Conservation (phyloP, 2,888 invertebrate genomes). For the Amphipoea lucens region DNA sequence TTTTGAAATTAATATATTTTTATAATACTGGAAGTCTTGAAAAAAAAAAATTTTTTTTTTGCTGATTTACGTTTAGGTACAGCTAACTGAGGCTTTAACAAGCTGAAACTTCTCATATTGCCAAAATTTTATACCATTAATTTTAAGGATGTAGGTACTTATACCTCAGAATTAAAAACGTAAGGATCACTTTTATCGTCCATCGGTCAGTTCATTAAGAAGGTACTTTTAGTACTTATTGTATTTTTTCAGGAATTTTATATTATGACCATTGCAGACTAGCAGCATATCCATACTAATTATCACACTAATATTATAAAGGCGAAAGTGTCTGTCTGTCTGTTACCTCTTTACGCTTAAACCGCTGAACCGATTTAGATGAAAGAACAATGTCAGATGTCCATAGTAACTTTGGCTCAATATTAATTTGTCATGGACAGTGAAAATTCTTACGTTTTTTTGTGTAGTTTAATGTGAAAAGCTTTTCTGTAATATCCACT, state of each 20-base stretch:
- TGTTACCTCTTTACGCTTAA: too few species aligned
- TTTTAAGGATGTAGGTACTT: background rate
- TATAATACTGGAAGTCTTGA: slow-evolving; percentile 25
- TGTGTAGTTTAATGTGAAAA: too few species aligned
- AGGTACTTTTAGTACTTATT: background rate
- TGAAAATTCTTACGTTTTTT: too few species aligned
- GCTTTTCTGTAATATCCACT: too few species aligned
- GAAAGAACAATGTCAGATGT: too few species aligned
- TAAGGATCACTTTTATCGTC: background rate
- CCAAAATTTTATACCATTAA: too few species aligned
- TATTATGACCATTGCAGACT: background rate
- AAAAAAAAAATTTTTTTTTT: background rate
- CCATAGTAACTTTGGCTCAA: too few species aligned
- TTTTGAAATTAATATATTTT: slow-evolving; percentile 54
- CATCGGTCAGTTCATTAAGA: background rate
- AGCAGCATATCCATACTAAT: background rate
- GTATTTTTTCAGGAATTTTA: background rate
- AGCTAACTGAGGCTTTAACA: slow-evolving; percentile 6
- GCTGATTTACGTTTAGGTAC: slow-evolving; percentile 13
- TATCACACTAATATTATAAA: too few species aligned
- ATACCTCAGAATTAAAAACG: background rate
- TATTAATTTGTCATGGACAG: too few species aligned
- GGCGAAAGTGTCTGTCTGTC: too few species aligned
- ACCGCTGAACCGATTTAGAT: too few species aligned
- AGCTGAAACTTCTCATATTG: background rate